Conservation (phyloP, 2,113 vertebrate genomes). For the Calcarius ornatus region DNA sequence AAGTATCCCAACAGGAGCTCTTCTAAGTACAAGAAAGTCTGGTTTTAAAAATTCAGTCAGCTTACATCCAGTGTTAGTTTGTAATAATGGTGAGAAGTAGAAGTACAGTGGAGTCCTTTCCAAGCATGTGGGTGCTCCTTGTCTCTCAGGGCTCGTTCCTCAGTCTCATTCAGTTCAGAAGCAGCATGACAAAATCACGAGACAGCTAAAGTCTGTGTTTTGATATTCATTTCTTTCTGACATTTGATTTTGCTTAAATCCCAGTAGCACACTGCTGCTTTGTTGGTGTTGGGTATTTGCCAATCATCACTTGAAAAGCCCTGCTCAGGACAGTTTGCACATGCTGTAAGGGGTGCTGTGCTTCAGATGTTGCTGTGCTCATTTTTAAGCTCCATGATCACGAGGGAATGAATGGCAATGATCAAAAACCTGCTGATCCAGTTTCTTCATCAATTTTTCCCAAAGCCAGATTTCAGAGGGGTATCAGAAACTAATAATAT, state of each 20-base stretch:
- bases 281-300: background rate
- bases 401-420: background rate
- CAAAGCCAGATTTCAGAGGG: background rate
- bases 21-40: background rate
- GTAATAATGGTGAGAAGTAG: background rate
- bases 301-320: background rate
- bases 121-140: background rate
- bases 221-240: background rate
- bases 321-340: background rate
- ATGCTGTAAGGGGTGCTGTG: background rate
- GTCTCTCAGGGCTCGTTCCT: background rate
- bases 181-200: background rate
- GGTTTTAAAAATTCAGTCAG: background rate
- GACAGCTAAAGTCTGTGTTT: background rate
- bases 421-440: background rate
- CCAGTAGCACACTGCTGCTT: background rate
- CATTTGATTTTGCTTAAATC: background rate
- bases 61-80: background rate
- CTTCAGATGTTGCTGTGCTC: background rate
- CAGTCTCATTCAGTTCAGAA: background rate
- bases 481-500: background rate
- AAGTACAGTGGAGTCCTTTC: background rate
- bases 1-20: slow-evolving; percentile 16
- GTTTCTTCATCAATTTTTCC: background rate
- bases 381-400: background rate